These are phyloP conservation scores for Drosophila lutescens DNA, from an alignment of 2,888 invertebrate species.

Conservation along the genomic window DNA sequence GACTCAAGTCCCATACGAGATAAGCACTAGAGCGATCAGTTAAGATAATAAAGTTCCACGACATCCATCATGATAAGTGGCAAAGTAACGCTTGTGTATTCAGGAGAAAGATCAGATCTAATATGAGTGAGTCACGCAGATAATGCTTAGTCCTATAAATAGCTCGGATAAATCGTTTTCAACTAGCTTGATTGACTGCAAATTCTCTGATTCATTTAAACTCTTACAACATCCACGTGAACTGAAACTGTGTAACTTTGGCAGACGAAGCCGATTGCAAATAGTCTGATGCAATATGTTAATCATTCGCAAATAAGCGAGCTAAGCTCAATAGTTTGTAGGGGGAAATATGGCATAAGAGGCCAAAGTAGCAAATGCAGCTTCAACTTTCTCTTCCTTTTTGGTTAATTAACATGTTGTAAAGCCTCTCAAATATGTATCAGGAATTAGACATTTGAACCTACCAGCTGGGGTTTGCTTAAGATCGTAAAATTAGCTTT, in stretches of 20 bases:
- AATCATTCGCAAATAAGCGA: conserved; percentile 25
- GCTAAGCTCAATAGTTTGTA: conserved; percentile 16
- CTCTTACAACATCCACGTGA: conserved; percentile 19
- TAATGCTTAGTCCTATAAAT: conserved; percentile 5
- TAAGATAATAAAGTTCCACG: conserved; percentile 29
- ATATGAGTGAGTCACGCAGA: conserved; percentile 15
- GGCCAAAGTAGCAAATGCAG: background rate
- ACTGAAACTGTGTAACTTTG: conserved; percentile 15
- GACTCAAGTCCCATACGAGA: conserved; percentile 27
- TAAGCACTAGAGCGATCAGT: conserved; percentile 35
- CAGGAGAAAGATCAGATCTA: conserved; percentile 23
- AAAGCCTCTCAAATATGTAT: background rate
- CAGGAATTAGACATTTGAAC: background rate
- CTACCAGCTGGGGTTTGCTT: background rate
- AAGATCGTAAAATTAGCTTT: no score
- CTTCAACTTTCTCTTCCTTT: conserved; percentile 3
- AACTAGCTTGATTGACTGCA: conserved; percentile 18
- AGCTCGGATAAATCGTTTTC: conserved; percentile 17
- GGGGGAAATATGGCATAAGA: conserved; percentile 3
- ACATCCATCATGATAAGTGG: conserved; percentile 35
- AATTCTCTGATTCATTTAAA: conserved; percentile 24
- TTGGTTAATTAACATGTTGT: background rate
- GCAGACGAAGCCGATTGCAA: conserved; percentile 30
- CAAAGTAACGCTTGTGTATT: conserved; percentile 1
- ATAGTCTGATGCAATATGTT: conserved; percentile 40